Conservation (phyloP, 2,113 vertebrate species). For the Podilymbus podiceps region DNA sequence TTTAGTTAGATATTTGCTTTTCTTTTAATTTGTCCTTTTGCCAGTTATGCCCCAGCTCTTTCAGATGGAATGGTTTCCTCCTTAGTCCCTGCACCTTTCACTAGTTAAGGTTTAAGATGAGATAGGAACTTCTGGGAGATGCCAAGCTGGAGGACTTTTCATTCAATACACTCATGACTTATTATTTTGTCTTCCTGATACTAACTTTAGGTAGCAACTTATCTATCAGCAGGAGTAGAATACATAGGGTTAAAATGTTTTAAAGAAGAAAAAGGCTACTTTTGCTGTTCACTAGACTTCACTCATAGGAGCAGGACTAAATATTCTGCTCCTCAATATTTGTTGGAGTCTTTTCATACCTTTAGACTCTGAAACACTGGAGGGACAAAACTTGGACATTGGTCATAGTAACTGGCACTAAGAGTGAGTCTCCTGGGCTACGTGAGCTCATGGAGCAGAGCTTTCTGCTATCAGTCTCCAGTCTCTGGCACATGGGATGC, state of each 20-base stretch:
- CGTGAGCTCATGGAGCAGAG: background rate
- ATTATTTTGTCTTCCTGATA: background rate
- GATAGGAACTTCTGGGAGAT: background rate
- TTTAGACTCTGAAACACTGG: background rate
- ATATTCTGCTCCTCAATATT: background rate
- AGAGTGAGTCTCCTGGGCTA: background rate
- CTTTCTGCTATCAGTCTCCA: background rate
- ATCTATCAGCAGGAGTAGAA: background rate
- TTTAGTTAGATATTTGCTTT: background rate
- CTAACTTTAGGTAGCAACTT: background rate
- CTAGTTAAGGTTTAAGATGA: background rate
- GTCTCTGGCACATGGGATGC: background rate
- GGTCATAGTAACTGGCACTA: background rate
- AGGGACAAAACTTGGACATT: background rate
- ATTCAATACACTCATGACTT: background rate
- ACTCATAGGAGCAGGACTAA: background rate
- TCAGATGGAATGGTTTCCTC: background rate
- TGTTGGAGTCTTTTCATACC: background rate
- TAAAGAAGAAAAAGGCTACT: background rate
- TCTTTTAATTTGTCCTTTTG: background rate
- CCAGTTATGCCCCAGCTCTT: background rate
- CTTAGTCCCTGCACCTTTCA: background rate
- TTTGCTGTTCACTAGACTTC: background rate
- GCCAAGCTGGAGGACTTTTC: background rate
- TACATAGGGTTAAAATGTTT: background rate